phyloP scores from a whole-genome alignment of 2,113 vertebrate genomes.

The Calypte anna region DNA sequence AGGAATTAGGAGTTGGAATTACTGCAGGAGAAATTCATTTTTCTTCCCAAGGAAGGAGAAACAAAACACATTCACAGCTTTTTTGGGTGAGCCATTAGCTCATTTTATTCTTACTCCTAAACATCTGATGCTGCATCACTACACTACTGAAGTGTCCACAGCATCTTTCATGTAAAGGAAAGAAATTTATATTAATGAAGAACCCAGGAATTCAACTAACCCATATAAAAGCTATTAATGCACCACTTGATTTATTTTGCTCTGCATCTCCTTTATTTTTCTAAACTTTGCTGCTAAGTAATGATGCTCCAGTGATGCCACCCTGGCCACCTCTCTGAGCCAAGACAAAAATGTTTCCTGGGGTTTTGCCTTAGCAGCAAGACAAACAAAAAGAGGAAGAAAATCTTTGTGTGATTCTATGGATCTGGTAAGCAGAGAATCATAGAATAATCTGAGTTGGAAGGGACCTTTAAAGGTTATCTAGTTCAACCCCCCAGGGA shows the following conservation, averaged over 20 bases:
- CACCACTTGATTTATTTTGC: neutral
- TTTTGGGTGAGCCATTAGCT: neutral
- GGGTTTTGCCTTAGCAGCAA: neutral
- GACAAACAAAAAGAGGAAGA: neutral
- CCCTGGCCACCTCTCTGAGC: rapidly evolving
- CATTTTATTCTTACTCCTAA: neutral
- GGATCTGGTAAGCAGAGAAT: neutral
- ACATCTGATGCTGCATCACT: neutral
- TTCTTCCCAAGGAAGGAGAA: neutral
- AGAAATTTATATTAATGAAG: neutral
- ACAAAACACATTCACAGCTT: neutral
- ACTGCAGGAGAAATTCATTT: neutral
- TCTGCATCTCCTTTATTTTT: neutral
- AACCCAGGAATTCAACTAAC: neutral
- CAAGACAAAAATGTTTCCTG: neutral
- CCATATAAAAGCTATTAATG: neutral
- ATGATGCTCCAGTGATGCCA: neutral
- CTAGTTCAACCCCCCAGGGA: no score
- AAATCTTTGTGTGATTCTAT: no score
- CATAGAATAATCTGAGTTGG: no score
- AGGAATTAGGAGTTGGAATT: neutral
- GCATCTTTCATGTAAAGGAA: neutral
- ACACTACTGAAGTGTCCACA: neutral
- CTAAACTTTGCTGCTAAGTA: neutral
- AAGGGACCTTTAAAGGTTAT: no score